These are phyloP conservation scores for Trochalopteron elliotii DNA, from an alignment of 2,113 vertebrate species.

Conservation along the genomic window DNA sequence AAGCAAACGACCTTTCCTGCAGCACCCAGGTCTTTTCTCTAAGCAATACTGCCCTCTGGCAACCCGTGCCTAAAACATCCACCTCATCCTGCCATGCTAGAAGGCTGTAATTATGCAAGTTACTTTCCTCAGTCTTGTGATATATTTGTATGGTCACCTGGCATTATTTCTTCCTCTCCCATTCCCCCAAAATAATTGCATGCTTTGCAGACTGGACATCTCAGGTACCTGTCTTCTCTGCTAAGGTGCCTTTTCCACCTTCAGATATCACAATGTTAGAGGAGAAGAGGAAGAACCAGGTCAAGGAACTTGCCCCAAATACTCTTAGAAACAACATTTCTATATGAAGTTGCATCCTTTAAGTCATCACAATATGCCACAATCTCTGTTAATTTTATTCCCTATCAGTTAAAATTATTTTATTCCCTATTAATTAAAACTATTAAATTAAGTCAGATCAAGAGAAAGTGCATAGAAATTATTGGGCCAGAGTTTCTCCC, in stretches of 20 bases:
- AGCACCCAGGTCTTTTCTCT: not conserved
- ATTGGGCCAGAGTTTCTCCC: not conserved
- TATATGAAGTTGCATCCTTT: not conserved
- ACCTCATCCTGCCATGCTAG: not conserved
- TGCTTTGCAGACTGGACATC: not conserved
- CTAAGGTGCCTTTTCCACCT: not conserved
- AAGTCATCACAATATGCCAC: not conserved
- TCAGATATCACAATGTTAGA: not conserved
- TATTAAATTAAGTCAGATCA: not conserved
- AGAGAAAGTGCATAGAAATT: not conserved
- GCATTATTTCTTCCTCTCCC: not conserved
- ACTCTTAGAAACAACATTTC: not conserved
- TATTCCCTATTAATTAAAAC: constrained; percentile 18
- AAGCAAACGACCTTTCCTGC: not conserved
- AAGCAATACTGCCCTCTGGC: not conserved
- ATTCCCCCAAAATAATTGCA: not conserved
- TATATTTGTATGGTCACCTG: not conserved
- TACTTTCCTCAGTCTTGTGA: not conserved
- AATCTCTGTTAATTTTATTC: constrained; percentile 38
- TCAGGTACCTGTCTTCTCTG: not conserved
- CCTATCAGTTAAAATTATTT: constrained; percentile 31
- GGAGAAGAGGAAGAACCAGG: not conserved
- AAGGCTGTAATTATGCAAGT: not conserved
- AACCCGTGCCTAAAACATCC: not conserved
- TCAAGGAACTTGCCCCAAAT: not conserved